Percentiles rank a stretch among this genome's conserved stretches.
phyloP scores from a whole-genome alignment of 2,888 invertebrate species.

The Beris morrisii region DNA sequence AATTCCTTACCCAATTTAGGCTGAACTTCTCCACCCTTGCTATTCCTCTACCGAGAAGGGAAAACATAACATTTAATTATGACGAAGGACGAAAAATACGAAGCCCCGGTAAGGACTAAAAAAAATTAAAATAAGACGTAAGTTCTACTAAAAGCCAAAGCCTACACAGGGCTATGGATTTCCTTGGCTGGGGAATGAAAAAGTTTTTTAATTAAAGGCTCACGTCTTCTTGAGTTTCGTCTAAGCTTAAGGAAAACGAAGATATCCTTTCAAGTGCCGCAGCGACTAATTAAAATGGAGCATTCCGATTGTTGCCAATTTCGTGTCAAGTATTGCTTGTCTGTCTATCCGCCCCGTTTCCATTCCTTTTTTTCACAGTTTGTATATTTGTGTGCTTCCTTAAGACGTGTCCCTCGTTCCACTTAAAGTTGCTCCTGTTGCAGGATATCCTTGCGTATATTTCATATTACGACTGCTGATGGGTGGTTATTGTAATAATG shows the following conservation, averaged over 20 bases:
- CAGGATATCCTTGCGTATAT: slow-evolving; percentile 1
- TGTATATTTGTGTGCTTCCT: neutral
- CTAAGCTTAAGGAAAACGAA: neutral
- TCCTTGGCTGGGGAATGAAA: neutral
- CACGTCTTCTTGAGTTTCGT: neutral
- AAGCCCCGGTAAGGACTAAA: neutral
- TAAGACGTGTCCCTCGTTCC: neutral
- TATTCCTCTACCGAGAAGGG: neutral
- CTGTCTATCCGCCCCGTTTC: neutral
- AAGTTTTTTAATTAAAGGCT: slow-evolving; percentile 11
- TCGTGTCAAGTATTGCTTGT: slow-evolving; percentile 6
- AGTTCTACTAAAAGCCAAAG: neutral
- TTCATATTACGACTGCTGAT: slow-evolving; percentile 20
- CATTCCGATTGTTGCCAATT: slow-evolving; percentile 6
- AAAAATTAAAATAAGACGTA: neutral
- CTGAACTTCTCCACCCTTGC: neutral
- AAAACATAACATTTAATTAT: slow-evolving; percentile 24
- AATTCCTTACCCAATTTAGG: slow-evolving; percentile 23
- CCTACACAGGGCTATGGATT: too few relatives aligned
- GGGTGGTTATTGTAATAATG: slow-evolving; percentile 26
- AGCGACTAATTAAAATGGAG: slow-evolving; percentile 19
- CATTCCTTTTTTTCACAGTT: too few relatives aligned
- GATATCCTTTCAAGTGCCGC: slow-evolving; percentile 6
- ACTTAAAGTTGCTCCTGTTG: neutral
- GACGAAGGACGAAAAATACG: slow-evolving; percentile 5